Evolutionary conservation across 1,140 invertebrate species (phyloP).

Genomic region (Drosophila mojavensis): DNA sequence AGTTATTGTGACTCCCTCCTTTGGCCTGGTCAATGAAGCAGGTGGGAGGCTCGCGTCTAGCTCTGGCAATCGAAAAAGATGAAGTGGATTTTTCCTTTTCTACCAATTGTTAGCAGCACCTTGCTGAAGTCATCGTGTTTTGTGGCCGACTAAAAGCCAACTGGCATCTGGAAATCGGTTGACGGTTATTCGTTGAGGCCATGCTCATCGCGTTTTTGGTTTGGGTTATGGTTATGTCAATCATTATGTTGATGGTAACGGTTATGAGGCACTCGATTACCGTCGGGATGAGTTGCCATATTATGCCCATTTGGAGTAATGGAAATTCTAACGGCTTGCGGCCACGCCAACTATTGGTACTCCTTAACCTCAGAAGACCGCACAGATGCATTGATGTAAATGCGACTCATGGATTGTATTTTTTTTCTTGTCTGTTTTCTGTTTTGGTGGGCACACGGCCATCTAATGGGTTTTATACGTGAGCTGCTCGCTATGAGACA

Average conservation of each 20-base stretch:
- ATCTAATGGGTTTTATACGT: slow-evolving; percentile 60
- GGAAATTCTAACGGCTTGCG: slow-evolving; percentile 49
- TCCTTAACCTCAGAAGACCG: slow-evolving; percentile 5
- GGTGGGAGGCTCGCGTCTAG: neutral
- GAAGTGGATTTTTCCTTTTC: slow-evolving; percentile 2
- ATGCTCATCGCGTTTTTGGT: slow-evolving; percentile 29
- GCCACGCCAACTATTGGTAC: slow-evolving; percentile 30
- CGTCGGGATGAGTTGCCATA: slow-evolving; percentile 61
- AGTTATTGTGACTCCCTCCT: neutral
- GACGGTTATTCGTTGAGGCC: slow-evolving; percentile 28
- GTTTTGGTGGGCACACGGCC: slow-evolving; percentile 21
- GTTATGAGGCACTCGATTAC: slow-evolving; percentile 62
- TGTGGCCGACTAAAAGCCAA: slow-evolving; percentile 36
- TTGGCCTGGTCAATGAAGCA: neutral
- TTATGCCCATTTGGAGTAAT: slow-evolving; percentile 56
- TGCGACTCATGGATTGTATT: slow-evolving; percentile 25
- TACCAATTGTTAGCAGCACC: no score
- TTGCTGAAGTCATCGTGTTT: slow-evolving; percentile 24
- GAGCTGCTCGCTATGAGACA: slow-evolving; percentile 33
- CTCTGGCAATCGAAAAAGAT: slow-evolving; percentile 5
- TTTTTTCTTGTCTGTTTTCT: neutral
- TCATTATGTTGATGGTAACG: slow-evolving; percentile 69
- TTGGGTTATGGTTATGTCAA: slow-evolving; percentile 66
- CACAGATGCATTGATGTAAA: slow-evolving; percentile 28
- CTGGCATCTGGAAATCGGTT: slow-evolving; percentile 33